Base-by-base conservation (phyloP, 2,797 vertebrate species). In the Schizopygopsis malacanthus region DNA sequence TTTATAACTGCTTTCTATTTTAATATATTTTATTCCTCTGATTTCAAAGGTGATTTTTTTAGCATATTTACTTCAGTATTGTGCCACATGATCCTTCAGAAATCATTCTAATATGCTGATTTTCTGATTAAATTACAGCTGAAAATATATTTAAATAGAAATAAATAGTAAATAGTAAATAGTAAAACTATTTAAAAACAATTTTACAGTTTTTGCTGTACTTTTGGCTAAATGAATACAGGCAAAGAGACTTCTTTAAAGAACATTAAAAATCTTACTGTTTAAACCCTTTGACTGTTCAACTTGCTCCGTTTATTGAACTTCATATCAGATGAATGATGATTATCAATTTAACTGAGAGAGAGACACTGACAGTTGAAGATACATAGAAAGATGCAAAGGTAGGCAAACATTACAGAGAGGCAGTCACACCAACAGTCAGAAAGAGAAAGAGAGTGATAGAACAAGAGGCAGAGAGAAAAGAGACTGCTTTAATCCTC, bases 401-500 rank as follows among this genome's bases (percentile, higher is more conserved):
- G 59, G 56, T 18, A 25, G 28, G 28, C 20, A 83, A 63, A 63
- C 56, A 39, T 9, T 12, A 16, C 16, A 54, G 12, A 84, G 47
- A 43, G 2, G 16, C 73, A 45, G 41, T 52, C 39, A 50, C 8
- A 79, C 33, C 75, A 20, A 63, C 56, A 39, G n/a, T 65, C 39
- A 72, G 25, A 79, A 39, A 82, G 20, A 67, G 59, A 73, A 45
- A 69, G 47, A 71, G 50, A 72, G 33, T 52, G n/a, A 85, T 45
- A 84, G 41, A 72, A 11, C 69, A 28, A 70, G 7, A 79, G 33
- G 54, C 0, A 70, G 20, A 76, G n/a, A 73, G 39, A 71, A 56
- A 37, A 84, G 63, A 84, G 59, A 84, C 37, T 59, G 70, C 47
- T 54, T 84, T 82, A 82, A 79, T 77, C 76, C 67, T 5, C 83